Evolutionary conservation across 2,888 invertebrate species (phyloP).

Genomic region (Xanthorhoe spadicearia): DNA sequence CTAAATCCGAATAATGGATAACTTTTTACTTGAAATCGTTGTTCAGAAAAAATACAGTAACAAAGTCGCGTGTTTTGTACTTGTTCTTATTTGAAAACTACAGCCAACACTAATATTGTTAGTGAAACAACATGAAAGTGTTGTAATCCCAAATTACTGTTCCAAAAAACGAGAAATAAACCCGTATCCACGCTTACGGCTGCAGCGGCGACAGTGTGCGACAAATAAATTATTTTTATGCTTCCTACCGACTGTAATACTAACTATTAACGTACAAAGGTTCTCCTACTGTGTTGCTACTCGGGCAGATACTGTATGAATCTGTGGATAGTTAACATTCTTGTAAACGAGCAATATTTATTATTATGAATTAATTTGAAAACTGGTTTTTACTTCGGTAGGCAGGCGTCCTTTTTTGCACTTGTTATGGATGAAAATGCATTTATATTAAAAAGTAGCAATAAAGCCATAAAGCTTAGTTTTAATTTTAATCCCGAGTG

Average conservation of each 20-base stretch:
- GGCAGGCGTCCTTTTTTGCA: neutral
- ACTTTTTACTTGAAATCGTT: neutral
- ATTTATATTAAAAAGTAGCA: neutral
- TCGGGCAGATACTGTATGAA: no score
- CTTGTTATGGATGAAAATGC: neutral
- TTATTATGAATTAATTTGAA: neutral
- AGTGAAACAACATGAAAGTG: constrained; percentile 8
- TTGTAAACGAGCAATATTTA: neutral
- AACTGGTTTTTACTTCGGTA: neutral
- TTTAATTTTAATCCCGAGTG: neutral
- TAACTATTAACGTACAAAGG: constrained; percentile 12
- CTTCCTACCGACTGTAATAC: constrained; percentile 47
- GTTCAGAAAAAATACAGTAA: neutral
- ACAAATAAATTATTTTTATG: constrained; percentile 65
- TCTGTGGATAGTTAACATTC: neutral
- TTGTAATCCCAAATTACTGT: constrained; percentile 15
- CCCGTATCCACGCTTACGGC: constrained; percentile 23
- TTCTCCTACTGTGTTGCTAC: neutral
- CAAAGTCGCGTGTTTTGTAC: neutral
- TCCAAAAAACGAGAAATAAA: constrained; percentile 36
- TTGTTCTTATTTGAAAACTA: constrained; percentile 1
- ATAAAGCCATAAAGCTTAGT: constrained; percentile 2
- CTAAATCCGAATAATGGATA: neutral
- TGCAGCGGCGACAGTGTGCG: constrained; percentile 45
- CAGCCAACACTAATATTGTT: constrained; percentile 12